Conservation (phyloP, 2,888 invertebrate genomes). For the Hyposoter dolosus region DNA sequence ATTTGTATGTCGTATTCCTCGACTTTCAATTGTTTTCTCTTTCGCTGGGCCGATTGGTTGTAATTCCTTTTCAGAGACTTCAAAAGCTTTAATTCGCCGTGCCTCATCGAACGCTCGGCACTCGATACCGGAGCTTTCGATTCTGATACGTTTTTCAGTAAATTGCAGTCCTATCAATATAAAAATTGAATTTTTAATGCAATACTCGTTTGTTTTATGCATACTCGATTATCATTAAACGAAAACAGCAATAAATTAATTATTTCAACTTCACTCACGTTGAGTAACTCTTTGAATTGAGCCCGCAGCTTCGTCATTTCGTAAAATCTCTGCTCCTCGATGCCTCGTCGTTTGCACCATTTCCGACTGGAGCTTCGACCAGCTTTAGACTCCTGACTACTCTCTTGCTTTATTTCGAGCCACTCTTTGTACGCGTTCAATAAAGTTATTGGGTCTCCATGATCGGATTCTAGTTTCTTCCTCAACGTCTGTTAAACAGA, state of each 20-base stretch:
- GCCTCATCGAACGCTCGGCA: constrained; percentile 92
- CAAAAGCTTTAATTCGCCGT: constrained; percentile 95
- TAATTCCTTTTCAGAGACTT: constrained; percentile 92
- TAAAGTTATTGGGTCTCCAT: constrained; percentile 97
- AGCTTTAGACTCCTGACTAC: constrained; percentile 77
- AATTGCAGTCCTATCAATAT: constrained; percentile 87
- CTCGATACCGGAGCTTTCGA: constrained; percentile 87
- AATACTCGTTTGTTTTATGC: not conserved
- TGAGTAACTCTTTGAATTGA: constrained; percentile 94
- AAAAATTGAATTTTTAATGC: not conserved
- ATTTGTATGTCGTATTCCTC: constrained; percentile 90
- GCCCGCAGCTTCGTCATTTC: constrained; percentile 97
- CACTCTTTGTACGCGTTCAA: constrained; percentile 95
- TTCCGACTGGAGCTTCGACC: constrained; percentile 85
- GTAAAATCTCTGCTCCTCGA: constrained; percentile 98
- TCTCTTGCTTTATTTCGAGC: constrained; percentile 91
- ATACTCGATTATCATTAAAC: not conserved
- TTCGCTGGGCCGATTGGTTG: constrained; percentile 89
- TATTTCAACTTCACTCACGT: constrained; percentile 84
- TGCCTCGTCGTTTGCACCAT: constrained; percentile 95
- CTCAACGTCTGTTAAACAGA: constrained; percentile 87
- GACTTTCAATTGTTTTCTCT: constrained; percentile 91
- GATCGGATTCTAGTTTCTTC: constrained; percentile 94
- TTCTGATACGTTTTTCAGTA: constrained; percentile 86
- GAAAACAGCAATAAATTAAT: not conserved